phyloP scores from a whole-genome alignment of 2,888 invertebrate genomes.

The Agriopis marginaria region DNA sequence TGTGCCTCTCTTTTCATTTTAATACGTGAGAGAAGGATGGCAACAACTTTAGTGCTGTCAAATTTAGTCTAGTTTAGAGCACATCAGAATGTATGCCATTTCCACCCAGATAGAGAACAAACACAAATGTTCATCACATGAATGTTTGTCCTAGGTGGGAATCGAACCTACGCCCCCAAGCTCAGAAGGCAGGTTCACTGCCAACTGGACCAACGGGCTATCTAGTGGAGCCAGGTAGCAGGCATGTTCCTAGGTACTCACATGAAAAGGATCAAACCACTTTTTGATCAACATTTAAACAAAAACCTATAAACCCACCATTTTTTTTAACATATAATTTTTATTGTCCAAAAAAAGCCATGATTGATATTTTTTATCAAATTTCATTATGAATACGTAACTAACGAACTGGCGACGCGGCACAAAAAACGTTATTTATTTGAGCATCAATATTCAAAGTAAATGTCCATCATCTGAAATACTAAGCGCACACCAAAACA shows the following conservation, averaged over 20 bases:
- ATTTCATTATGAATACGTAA: slow-evolving; percentile 24
- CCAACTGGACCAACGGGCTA: too few species aligned
- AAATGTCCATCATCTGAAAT: neutral
- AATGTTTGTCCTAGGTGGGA: too few species aligned
- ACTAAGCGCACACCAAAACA: neutral
- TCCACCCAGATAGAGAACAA: too few species aligned
- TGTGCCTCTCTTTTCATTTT: too few species aligned
- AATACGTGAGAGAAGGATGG: too few species aligned
- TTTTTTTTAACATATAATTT: neutral
- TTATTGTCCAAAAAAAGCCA: neutral
- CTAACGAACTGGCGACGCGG: slow-evolving; percentile 42
- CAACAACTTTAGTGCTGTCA: too few species aligned
- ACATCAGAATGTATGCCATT: too few species aligned
- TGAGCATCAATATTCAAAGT: neutral
- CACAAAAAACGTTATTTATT: neutral
- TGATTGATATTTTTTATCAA: slow-evolving; percentile 20
- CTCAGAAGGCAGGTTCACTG: too few species aligned
- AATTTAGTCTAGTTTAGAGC: too few species aligned
- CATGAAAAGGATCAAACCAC: neutral
- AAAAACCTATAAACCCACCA: neutral
- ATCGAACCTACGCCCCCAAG: too few species aligned
- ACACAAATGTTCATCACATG: too few species aligned
- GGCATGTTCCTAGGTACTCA: neutral
- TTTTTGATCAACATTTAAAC: neutral
- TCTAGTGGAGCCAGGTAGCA: too few species aligned